Percentiles rank a stretch among this genome's conserved stretches.
phyloP scores from a whole-genome alignment of 2,797 vertebrate genomes.

The Perdix hodgsoniae region DNA sequence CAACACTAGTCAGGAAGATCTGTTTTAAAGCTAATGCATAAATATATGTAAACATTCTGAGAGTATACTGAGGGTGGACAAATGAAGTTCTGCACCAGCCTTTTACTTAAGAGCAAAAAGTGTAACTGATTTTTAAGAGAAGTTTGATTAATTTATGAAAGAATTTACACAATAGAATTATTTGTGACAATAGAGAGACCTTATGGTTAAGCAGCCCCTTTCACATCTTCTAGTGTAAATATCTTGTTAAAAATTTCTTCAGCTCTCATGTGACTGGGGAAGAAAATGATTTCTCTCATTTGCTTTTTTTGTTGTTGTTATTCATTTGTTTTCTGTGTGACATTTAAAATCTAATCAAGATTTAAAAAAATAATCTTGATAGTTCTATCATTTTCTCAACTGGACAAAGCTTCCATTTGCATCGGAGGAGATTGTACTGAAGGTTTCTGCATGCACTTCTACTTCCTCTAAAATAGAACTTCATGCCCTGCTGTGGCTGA shows the following conservation, averaged over 20 bases:
- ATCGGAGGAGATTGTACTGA: not conserved
- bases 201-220: not conserved
- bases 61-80: not conserved
- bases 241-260: not conserved
- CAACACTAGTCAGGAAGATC: not conserved
- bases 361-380: not conserved
- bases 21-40: not conserved
- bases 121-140: not conserved
- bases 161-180: not conserved
- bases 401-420: not conserved
- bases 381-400: not conserved
- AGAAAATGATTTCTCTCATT: not conserved
- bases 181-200: not conserved
- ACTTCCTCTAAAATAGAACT: not conserved
- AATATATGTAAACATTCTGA: not conserved
- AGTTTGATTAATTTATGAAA: not conserved
- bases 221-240: not conserved
- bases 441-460: not conserved
- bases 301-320: not conserved
- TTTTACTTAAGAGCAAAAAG: not conserved
- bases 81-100: not conserved
- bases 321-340: not conserved
- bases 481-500: not conserved
- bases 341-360: not conserved
- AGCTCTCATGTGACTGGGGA: not conserved